Conservation (phyloP, 2,113 vertebrate genomes). For the Solenodon paradoxus region DNA sequence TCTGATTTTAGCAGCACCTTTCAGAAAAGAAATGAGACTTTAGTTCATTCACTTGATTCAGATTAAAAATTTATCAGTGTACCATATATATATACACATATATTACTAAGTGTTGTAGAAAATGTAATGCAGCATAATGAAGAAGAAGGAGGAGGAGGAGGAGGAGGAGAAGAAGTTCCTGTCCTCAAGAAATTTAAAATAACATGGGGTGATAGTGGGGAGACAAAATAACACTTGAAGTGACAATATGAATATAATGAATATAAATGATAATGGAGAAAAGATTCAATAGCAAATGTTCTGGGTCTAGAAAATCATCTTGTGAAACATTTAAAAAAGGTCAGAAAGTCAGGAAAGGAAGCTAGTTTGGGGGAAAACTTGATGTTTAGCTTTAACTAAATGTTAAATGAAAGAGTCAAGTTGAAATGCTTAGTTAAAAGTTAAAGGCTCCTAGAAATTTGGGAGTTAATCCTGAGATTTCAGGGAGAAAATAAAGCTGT, state of each 20-base stretch:
- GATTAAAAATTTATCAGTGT: neutral
- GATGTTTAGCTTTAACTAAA: constrained; percentile 12
- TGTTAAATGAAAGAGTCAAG: neutral
- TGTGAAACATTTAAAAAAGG: neutral
- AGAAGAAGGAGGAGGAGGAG: too few relatives aligned
- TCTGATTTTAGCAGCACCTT: constrained; percentile 88
- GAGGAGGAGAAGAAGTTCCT: too few relatives aligned
- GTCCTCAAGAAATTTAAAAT: constrained; percentile 16
- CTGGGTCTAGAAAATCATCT: neutral
- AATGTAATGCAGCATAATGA: too few relatives aligned
- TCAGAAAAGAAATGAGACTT: constrained; percentile 18
- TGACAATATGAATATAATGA: neutral
- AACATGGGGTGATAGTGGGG: neutral
- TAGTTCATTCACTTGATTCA: constrained; percentile 14
- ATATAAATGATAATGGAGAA: neutral
- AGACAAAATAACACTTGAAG: constrained; percentile 37
- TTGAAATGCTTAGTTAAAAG: neutral
- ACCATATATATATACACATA: neutral
- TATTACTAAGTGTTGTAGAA: neutral
- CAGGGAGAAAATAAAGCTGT: neutral
- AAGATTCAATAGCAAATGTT: neutral
- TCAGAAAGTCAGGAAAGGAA: neutral
- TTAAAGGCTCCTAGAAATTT: constrained; percentile 3
- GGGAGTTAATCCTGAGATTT: neutral
- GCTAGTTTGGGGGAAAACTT: neutral